Evolutionary conservation across 1,140 invertebrate genomes (phyloP), one percentile per base, ranked within the genome.

Genomic region (Bombus turneri): DNA sequence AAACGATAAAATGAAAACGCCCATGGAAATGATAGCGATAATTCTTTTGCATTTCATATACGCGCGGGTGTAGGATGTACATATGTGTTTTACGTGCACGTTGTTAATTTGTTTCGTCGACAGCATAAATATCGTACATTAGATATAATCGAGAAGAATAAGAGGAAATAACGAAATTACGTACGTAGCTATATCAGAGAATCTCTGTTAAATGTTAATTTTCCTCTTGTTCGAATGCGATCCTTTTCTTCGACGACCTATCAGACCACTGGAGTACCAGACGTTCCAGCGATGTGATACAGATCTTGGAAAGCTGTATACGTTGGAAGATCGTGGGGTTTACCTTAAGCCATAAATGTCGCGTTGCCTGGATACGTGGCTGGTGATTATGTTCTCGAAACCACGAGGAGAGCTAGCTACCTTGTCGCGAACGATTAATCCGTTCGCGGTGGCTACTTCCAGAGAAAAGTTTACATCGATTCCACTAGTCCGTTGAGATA

Each of bases 341-440:
- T n/a, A 37, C 47, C 59, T 28, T 22, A 15, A 28, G 18, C 28
- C 34, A 25, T 81, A 88, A 88, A 88, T 75, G 86, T 88, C 80
- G 74, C 66, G 43, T 87, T 81, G 74, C 37, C 66, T 57, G 31
- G 13, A 71, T 47, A 86, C 18, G 31, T 59, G 34, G 47, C 41
- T 34, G 79, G 39, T 8, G 25, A 28, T 62, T 69, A 79, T 86
- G 86, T 87, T 80, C 25, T 15, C n/a, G 64, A 72, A 64, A 72
- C 59, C 31, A 53, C 39, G 41, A 62, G 18, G 37, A 57, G 47
- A 66, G 71, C 47, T 41, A 66, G 83, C 28, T 62, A 62, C 28
- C 10, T 28, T 28, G 57, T 81, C 75, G 71, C 28, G 47, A 79
- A 66, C 87, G 69, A 88, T 87, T 88, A 88, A 87, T 87, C 81